These are phyloP conservation scores for Drosophila pseudotakahashii DNA, from an alignment of 2,888 invertebrate genomes.

Conservation along the genomic window DNA sequence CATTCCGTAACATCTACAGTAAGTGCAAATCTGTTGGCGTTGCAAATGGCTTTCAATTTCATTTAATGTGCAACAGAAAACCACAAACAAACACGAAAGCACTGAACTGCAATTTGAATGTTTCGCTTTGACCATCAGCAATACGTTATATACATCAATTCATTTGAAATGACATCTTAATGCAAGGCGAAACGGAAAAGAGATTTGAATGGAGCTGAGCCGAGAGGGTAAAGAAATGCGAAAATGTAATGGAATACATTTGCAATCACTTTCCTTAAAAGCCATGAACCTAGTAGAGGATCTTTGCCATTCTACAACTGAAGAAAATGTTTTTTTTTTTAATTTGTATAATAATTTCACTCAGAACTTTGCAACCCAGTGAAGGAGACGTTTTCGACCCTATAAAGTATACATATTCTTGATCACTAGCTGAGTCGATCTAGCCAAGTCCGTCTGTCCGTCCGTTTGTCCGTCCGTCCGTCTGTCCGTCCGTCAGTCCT, in stretches of 20 bases:
- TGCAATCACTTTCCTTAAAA: neutral
- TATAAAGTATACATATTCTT: too few relatives aligned
- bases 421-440: too few relatives aligned
- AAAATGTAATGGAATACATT: neutral
- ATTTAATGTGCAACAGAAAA: constrained; percentile 1
- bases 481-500: too few relatives aligned
- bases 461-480: too few relatives aligned
- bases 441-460: too few relatives aligned
- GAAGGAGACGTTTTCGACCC: too few relatives aligned
- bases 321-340: too few relatives aligned
- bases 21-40: neutral
- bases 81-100: constrained; percentile 1
- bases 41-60: neutral
- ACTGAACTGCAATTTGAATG: constrained; percentile 2
- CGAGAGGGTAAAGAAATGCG: neutral
- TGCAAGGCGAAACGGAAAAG: neutral
- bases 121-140: neutral
- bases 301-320: too few relatives aligned
- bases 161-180: neutral
- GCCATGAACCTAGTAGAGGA: too few relatives aligned
- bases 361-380: too few relatives aligned
- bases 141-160: constrained; percentile 1
- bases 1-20: neutral
- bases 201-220: neutral
- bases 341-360: too few relatives aligned